Evolutionary conservation across 2,113 vertebrate species (phyloP).

Genomic region (Ctenomys sociabilis): DNA sequence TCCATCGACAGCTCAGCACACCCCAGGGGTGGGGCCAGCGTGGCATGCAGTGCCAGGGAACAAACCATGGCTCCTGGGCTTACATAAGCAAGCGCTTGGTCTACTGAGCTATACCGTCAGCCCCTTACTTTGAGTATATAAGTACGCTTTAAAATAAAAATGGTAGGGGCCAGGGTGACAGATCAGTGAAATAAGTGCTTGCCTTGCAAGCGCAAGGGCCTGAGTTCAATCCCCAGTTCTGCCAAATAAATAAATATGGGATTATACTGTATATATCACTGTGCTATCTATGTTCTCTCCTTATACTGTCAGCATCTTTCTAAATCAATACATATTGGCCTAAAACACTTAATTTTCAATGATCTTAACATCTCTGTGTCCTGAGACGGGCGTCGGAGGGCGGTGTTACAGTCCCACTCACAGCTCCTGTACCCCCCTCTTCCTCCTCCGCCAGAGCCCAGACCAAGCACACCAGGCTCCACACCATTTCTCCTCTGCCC

Average conservation of each 20-base stretch:
- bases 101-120: no score
- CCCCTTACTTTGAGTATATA: background rate
- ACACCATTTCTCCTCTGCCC: background rate
- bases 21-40: no score
- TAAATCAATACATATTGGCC: background rate
- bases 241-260: background rate
- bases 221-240: no score
- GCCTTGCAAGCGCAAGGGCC: no score
- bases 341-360: background rate
- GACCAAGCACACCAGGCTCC: accelerated
- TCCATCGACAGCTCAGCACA: no score
- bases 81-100: no score
- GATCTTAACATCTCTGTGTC: background rate
- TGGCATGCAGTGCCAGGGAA: no score
- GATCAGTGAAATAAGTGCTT: no score
- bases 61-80: no score
- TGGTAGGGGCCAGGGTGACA: background rate
- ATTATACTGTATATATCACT: background rate
- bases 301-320: constrained; percentile 30
- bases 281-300: constrained; percentile 5
- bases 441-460: background rate
- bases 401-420: background rate
- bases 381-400: background rate
- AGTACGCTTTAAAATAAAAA: background rate
- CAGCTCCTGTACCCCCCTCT: background rate